Evolutionary conservation across 1,140 invertebrate species (phyloP), one percentile per base, ranked within the genome.

Genomic region (Drosophila suzukii): DNA sequence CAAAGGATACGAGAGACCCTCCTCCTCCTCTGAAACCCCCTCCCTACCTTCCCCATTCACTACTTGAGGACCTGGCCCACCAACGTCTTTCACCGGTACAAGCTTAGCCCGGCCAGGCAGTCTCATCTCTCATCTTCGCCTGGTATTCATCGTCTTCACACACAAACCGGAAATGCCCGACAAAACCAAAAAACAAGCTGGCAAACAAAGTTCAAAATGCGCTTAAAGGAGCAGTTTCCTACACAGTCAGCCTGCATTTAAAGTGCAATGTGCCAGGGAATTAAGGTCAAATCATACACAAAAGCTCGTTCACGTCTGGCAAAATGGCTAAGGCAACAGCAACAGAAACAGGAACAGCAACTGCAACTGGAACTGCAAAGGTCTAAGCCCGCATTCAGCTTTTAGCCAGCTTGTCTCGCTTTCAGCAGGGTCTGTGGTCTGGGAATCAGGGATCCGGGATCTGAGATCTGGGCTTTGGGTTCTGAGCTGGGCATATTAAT

Each of bases 241-340:
- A 41, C 53, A 59, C 53, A 59, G 54, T 15, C 50, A 32, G 57
- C 70, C 63, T 63, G 61, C 73, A 51, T 86, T 82, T 88, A 88
- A 88, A 82, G 83, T 82, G 83, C 66, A 75, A 82, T 82, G 74
- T 86, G 79, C 83, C 78, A 79, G 56, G 72, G 84, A 86, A 86
- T 89, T 86, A 86, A 89, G 83, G 83, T 86, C 83, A 86, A 88
- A 77, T 89, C 63, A 63, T 63, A 70, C 53, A 88, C 67, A 88
- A 79, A 78, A 76, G 60, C 62, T 38, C 13, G 50, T 53, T 30
- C 24, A 43, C 49, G 47, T 61, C 49, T 53, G 59, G 49, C 59
- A 43, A 30, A 30, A 7, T 17, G 58, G 43, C 36, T n/a, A 27
- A 41, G 47, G 30, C 50, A 51, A 34, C 49, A 15, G 56, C 24